phyloP scores from a whole-genome alignment of 2,888 invertebrate genomes.

The Metacarcinus magister region DNA sequence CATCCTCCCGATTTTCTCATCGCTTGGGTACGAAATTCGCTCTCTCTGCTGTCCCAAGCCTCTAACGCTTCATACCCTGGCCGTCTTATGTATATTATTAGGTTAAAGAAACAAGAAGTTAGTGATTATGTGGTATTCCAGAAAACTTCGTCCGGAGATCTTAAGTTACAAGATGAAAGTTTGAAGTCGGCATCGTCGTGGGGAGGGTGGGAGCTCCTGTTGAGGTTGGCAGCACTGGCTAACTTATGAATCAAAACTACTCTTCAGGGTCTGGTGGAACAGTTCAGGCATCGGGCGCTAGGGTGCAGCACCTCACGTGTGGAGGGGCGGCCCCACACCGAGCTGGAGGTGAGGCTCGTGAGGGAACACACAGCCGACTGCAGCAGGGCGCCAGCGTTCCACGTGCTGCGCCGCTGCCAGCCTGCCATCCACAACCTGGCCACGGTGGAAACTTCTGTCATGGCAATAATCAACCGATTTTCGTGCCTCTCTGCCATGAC shows the following conservation, averaged over 20 bases:
- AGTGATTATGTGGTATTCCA: slow-evolving; percentile 15
- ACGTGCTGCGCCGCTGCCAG: slow-evolving; percentile 60
- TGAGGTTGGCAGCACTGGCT: slow-evolving; percentile 76
- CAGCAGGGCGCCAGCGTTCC: slow-evolving; percentile 46
- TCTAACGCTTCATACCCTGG: background rate
- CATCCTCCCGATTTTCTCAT: slow-evolving; percentile 62
- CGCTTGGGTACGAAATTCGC: slow-evolving; percentile 33
- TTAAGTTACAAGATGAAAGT: slow-evolving; percentile 70
- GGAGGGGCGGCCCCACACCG: slow-evolving; percentile 12
- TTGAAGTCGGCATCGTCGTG: slow-evolving; percentile 64
- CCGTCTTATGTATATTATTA: background rate
- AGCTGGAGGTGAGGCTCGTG: slow-evolving; percentile 66
- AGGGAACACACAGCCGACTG: slow-evolving; percentile 64
- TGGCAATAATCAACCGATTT: slow-evolving; percentile 67
- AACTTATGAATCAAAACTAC: slow-evolving; percentile 77
- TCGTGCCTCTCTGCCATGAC: slow-evolving; percentile 69
- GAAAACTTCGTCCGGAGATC: slow-evolving; percentile 75
- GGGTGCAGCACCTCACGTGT: slow-evolving; percentile 72
- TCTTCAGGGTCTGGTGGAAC: slow-evolving; percentile 64
- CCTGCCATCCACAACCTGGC: background rate
- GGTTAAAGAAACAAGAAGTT: slow-evolving; percentile 59
- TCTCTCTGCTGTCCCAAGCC: background rate
- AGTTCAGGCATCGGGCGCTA: slow-evolving; percentile 39
- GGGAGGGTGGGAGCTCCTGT: slow-evolving; percentile 51
- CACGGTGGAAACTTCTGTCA: slow-evolving; percentile 65